These are phyloP conservation scores for Corapipo altera DNA, from an alignment of 2,113 vertebrate genomes.

Conservation along the genomic window DNA sequence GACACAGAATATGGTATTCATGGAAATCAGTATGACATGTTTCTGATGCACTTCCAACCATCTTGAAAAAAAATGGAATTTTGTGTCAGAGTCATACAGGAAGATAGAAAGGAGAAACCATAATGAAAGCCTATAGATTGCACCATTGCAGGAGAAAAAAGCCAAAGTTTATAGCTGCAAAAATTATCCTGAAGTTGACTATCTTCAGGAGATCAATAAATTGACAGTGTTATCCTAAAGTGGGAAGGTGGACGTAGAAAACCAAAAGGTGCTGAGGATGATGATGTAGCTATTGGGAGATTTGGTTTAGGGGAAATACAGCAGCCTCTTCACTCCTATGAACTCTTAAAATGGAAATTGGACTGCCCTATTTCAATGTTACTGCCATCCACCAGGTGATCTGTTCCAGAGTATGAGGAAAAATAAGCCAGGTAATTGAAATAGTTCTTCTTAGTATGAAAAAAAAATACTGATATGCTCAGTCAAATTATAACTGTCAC, in stretches of 20 bases:
- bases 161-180: not conserved
- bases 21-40: not conserved
- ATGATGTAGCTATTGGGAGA: not conserved
- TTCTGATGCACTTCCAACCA: not conserved
- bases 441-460: not conserved
- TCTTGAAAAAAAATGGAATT: not conserved
- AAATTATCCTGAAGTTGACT: not conserved
- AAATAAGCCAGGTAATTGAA: not conserved
- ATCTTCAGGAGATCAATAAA: not conserved
- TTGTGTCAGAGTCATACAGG: not conserved
- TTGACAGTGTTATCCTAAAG: not conserved
- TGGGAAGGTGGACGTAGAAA: not conserved
- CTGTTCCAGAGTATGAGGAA: not conserved
- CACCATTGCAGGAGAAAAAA: not conserved
- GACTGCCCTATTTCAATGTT: not conserved
- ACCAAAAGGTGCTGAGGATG: not conserved
- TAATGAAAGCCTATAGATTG: not conserved
- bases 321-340: not conserved
- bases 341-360: not conserved
- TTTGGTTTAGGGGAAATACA: not conserved
- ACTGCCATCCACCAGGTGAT: not conserved
- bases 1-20: not conserved
- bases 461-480: not conserved
- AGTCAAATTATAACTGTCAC: not conserved
- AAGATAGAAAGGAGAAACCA: not conserved